Base-by-base conservation (phyloP, 2,888 invertebrate genomes). In the Diplolepis rosae region DNA sequence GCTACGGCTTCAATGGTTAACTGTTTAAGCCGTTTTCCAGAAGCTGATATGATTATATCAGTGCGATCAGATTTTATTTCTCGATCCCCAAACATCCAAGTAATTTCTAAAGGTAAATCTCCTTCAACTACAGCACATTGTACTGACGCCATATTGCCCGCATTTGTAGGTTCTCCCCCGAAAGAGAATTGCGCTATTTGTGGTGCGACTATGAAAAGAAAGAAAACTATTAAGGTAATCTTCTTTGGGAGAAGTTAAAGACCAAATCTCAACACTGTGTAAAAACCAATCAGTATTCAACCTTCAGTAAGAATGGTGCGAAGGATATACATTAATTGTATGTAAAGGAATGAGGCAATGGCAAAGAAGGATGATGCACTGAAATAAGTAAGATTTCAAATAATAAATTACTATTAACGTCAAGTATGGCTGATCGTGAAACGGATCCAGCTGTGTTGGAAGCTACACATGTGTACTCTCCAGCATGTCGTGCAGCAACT, bases 71-170 rank as follows among this genome's bases (percentile, higher is more conserved):
- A 73, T 50, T 82, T 81, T 32, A 88, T 85, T 70, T 80, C 71
- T 67, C 85, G 83, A 76, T 82, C 82, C 76, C 87, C 87, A 71
- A 91, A 90, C 72, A 90, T 89, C 93, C 93, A 93, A 69, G 89
- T 90, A 42, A 93, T 91, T 80, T 90, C 90, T 65, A 93, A 90
- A 56, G 93, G 93, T 69, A 91, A 88, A 86, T 93, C 93, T 18
- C 94, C 93, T 80, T 91, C 91, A 73, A 90, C 86, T 69, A 92
- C 91, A 51, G 91, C 90, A 82, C 93, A 93, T 27, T 61, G 54
- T 89, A 92, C 92, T 92, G 83, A 91, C 68, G 92, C 89, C 27
- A 90, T 90, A 82, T 92, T 91, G 52, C 92, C 92, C 51, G 91
- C 91, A 79, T 92, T 91, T 50, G 92, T 85, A 0, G 92, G 90